Conservation (phyloP, 2,888 invertebrate genomes). For the Epicampocera succincta region DNA sequence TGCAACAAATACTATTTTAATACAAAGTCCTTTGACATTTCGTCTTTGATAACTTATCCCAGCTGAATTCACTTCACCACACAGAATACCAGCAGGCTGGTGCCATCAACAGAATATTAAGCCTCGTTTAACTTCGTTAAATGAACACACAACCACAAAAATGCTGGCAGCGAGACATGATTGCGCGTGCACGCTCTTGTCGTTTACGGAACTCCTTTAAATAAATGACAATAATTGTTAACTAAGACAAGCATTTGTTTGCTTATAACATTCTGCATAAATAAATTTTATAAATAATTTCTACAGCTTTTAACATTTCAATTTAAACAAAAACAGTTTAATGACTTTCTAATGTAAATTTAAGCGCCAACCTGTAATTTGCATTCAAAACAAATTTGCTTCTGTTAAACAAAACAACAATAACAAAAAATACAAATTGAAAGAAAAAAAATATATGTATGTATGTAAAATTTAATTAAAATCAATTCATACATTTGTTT, state of each 20-base stretch:
- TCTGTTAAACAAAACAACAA: constrained; percentile 23
- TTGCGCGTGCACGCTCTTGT: no score
- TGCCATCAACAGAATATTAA: no score
- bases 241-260: neutral
- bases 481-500: constrained; percentile 47
- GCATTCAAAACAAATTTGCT: constrained; percentile 50
- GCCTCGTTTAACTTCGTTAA: no score
- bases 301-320: constrained; percentile 2
- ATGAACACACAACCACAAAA: no score
- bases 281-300: constrained; percentile 19
- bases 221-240: neutral
- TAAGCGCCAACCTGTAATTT: constrained; percentile 56
- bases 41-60: no score
- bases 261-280: constrained; percentile 18
- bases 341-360: constrained; percentile 48
- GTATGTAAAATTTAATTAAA: constrained; percentile 46
- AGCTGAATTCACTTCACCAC: no score
- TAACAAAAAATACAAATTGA: neutral
- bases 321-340: constrained; percentile 15
- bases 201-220: neutral
- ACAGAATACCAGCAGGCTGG: no score
- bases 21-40: no score
- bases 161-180: no score
- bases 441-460: neutral
- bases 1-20: no score